These are phyloP conservation scores for Megaleporinus macrocephalus DNA, from an alignment of 2,113 vertebrate genomes.

Conservation along the genomic window DNA sequence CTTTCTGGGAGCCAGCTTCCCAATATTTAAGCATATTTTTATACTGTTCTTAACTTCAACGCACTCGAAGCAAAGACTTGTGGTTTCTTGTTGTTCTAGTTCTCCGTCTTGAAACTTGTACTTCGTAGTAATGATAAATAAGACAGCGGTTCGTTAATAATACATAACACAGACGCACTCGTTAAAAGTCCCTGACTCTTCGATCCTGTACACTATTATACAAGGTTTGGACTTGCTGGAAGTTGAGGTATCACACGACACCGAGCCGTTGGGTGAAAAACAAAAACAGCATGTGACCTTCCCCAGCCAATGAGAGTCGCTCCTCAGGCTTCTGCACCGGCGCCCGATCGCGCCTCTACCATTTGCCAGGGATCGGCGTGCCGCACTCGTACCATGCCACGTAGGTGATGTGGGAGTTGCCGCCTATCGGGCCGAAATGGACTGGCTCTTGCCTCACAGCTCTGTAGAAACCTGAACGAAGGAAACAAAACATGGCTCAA, in stretches of 20 bases:
- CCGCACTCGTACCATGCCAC: constrained; percentile 97
- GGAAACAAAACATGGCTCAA: neutral
- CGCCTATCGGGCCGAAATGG: constrained; percentile 90
- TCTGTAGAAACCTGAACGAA: constrained; percentile 85
- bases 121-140: constrained; percentile 83
- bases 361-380: constrained; percentile 93
- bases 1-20: constrained; percentile 98
- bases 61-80: constrained; percentile 13
- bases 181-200: constrained; percentile 77
- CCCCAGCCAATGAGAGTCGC: constrained; percentile 47
- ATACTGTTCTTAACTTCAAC: constrained; percentile 33
- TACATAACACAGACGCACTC: constrained; percentile 73
- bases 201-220: constrained; percentile 74
- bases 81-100: constrained; percentile 18
- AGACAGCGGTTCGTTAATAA: constrained; percentile 77
- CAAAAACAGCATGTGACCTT: constrained; percentile 40
- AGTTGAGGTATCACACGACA: constrained; percentile 46
- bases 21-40: constrained; percentile 69
- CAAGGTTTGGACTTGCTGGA: constrained; percentile 60
- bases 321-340: constrained; percentile 40
- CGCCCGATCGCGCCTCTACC: constrained; percentile 74
- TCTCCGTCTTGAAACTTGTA: constrained; percentile 21
- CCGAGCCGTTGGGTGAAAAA: constrained; percentile 32
- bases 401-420: constrained; percentile 87
- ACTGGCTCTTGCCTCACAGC: constrained; percentile 93